Percentiles rank a stretch among this genome's conserved stretches.
Conservation (phyloP, 2,113 vertebrate genomes). For the Chlorocebus sabaeus region DNA sequence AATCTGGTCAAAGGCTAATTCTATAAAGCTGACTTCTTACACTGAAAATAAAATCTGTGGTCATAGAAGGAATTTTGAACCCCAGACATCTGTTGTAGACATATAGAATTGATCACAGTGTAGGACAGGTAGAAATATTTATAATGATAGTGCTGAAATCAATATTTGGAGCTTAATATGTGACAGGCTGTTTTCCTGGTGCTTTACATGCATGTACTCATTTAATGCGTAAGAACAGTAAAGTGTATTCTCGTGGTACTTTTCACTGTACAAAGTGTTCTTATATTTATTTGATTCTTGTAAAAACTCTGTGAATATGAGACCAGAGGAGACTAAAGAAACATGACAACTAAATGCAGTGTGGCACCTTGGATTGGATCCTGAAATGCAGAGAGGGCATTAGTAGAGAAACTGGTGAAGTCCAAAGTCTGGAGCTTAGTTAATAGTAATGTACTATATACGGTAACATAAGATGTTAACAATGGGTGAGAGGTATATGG, state of each 20-base stretch:
- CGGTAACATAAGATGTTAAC: background rate
- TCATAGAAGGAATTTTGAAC: background rate
- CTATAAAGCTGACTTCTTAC: background rate
- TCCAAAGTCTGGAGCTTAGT: background rate
- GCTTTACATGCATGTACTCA: background rate
- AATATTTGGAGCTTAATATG: background rate
- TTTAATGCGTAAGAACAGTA: background rate
- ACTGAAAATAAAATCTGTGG: background rate
- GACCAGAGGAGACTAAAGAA: background rate
- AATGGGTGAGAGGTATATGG: background rate
- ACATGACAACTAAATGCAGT: background rate
- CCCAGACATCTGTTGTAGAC: background rate
- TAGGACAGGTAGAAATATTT: background rate
- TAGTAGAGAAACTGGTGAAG: background rate
- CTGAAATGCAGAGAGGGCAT: background rate
- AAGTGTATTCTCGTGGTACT: background rate
- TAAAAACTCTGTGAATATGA: background rate
- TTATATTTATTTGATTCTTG: background rate
- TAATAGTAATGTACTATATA: background rate
- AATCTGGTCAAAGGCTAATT: background rate
- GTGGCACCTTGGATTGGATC: background rate
- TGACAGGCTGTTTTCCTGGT: background rate
- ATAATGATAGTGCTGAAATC: background rate
- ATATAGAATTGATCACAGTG: background rate
- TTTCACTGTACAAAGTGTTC: constrained; percentile 13